Percentiles rank a stretch among this genome's conserved stretches.
Evolutionary conservation across 1,140 invertebrate genomes (phyloP).

Genomic region (Ceratina australensis): DNA sequence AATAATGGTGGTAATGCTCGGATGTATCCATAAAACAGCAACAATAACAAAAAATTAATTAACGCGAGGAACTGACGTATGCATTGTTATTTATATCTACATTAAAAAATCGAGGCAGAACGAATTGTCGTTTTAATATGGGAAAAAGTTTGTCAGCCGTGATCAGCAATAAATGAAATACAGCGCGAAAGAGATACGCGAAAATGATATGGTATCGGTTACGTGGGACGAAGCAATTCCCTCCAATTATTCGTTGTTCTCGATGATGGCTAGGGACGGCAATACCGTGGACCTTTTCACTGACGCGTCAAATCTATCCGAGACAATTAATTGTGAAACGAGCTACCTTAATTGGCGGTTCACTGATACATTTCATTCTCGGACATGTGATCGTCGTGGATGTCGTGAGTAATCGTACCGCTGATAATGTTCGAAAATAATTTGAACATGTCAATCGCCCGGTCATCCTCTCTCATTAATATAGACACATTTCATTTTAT

Average conservation of each 20-base stretch:
- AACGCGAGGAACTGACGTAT: no score
- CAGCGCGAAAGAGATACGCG: no score
- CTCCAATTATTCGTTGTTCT: conserved; percentile 11
- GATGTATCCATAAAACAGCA: no score
- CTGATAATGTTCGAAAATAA: no score
- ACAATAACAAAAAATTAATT: no score
- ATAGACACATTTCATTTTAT: no score
- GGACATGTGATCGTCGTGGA: not conserved
- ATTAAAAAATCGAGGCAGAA: not conserved
- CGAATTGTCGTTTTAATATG: not conserved
- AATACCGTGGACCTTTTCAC: not conserved
- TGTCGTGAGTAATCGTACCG: not conserved
- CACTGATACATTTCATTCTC: not conserved
- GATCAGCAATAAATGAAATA: no score
- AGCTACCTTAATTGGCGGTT: conserved; percentile 33
- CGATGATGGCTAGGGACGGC: conserved; percentile 3
- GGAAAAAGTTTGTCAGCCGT: not conserved
- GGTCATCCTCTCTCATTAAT: not conserved
- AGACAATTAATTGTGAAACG: conserved; percentile 42
- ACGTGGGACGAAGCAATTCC: not conserved
- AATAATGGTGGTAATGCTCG: no score
- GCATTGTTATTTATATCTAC: not conserved
- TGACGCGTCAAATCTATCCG: conserved; percentile 25
- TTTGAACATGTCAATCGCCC: not conserved
- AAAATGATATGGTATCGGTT: conserved; percentile 10